These are phyloP conservation scores for Adoxophyes honmai DNA, from an alignment of 1,140 invertebrate species.

Conservation along the genomic window DNA sequence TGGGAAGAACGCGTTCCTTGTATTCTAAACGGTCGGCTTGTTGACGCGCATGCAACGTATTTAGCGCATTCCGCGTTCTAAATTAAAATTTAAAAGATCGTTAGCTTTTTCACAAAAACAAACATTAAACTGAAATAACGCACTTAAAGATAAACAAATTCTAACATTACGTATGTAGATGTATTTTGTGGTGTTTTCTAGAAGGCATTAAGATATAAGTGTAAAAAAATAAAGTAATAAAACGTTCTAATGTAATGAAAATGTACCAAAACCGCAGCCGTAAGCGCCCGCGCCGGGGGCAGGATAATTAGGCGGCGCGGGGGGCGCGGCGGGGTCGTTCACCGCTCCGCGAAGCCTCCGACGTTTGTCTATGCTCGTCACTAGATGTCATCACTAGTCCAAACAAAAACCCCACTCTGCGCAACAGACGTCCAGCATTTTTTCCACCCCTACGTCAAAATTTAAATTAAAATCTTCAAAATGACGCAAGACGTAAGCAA, in stretches of 20 bases:
- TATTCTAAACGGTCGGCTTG: slow-evolving; percentile 18
- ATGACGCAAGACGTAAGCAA: not conserved
- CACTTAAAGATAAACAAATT: not conserved
- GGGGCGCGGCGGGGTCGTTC: slow-evolving; percentile 31
- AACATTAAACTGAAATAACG: not conserved
- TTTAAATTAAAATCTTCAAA: too few species aligned
- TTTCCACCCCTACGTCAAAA: not conserved
- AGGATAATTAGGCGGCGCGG: slow-evolving; percentile 49
- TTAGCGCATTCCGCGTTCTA: slow-evolving; percentile 7
- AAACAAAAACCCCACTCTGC: too few species aligned
- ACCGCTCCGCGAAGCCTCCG: slow-evolving; percentile 34
- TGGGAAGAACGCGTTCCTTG: slow-evolving; percentile 45
- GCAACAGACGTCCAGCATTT: not conserved
- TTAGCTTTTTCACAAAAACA: not conserved
- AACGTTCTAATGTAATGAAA: slow-evolving; percentile 23
- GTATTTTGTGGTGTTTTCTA: too few species aligned
- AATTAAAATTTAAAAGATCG: not conserved
- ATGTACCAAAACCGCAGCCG: slow-evolving; percentile 40
- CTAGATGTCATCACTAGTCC: slow-evolving; percentile 27
- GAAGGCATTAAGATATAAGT: not conserved
- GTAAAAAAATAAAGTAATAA: slow-evolving; percentile 1
- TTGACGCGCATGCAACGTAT: slow-evolving; percentile 15
- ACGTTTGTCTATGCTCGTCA: slow-evolving; percentile 16
- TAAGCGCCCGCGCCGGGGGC: slow-evolving; percentile 29
- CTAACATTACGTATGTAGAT: too few species aligned